Evolutionary conservation across 2,797 vertebrate species (phyloP).

Genomic region (Manis crassicaudata): DNA sequence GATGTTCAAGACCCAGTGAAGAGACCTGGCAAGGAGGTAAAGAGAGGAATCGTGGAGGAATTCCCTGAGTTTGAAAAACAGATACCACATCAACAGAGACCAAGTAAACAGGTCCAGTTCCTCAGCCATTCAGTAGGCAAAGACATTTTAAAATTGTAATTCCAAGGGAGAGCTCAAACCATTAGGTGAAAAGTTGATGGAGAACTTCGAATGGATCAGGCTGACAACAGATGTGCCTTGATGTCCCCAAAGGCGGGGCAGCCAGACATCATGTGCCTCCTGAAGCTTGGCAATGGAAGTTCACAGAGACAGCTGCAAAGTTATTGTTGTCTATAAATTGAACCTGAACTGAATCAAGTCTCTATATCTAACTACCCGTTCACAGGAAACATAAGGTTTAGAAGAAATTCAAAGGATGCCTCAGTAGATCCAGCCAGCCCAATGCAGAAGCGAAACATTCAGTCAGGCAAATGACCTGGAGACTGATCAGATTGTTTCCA

Average conservation of each 20-base stretch:
- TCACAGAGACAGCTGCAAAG: rapidly evolving
- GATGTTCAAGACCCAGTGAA: rapidly evolving
- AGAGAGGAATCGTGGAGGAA: neutral
- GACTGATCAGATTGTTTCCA: neutral
- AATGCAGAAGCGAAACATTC: neutral
- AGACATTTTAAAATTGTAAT: neutral
- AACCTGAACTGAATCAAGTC: rapidly evolving
- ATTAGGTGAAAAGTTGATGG: neutral
- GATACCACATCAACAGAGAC: neutral
- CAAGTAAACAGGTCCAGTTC: neutral
- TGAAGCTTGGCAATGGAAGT: neutral
- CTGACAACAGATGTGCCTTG: rapidly evolving
- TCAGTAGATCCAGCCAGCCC: neutral
- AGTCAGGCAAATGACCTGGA: neutral
- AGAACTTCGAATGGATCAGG: neutral
- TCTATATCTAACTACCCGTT: neutral
- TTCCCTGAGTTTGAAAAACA: neutral
- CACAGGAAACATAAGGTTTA: neutral
- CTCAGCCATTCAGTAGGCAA: neutral
- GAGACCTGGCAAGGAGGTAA: neutral
- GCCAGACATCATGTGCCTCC: neutral
- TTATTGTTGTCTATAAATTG: rapidly evolving
- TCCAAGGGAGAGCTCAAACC: neutral
- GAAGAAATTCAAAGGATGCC: neutral
- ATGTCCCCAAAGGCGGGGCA: neutral